A percentile compares a stretch with the other conserved stretches of the same genome.
These are phyloP conservation scores for Sialis fuliginosa DNA, from an alignment of 2,888 invertebrate species.

Conservation along the genomic window DNA sequence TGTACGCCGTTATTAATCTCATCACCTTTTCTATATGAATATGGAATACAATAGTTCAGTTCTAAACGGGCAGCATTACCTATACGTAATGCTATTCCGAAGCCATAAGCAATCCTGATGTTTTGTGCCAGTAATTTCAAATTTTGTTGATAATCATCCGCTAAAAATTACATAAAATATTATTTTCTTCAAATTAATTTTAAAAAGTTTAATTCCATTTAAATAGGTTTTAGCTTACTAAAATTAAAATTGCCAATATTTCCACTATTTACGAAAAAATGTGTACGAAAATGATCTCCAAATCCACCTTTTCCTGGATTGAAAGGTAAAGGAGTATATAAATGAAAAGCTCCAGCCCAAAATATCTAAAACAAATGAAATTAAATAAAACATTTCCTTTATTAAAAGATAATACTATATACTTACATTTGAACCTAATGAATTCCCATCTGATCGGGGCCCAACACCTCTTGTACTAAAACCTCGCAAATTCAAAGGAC, in stretches of 20 bases:
- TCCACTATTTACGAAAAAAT: constrained; percentile 79
- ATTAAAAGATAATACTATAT: neutral
- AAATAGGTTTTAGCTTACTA: constrained; percentile 19
- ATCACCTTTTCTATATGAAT: constrained; percentile 45
- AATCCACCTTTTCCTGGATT: constrained; percentile 59
- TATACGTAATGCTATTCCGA: constrained; percentile 69
- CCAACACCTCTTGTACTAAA: constrained; percentile 79
- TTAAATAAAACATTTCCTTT: neutral
- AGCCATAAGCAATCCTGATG: constrained; percentile 58
- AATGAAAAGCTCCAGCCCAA: constrained; percentile 74
- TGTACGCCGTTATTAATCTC: constrained; percentile 51
- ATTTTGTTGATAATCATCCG: constrained; percentile 22
- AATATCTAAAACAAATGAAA: constrained; percentile 34
- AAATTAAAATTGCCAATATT: constrained; percentile 45
- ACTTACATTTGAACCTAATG: constrained; percentile 48
- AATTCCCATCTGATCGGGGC: constrained; percentile 59
- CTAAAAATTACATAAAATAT: constrained; percentile 16
- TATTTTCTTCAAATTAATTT: neutral
- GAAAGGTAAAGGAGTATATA: constrained; percentile 84
- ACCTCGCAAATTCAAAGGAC: constrained; percentile 74
- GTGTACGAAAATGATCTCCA: constrained; percentile 71
- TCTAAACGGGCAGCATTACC: constrained; percentile 80
- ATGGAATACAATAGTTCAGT: constrained; percentile 82
- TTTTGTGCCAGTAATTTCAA: constrained; percentile 29
- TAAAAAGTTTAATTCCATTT: too few species aligned